Percentiles rank a stretch among this genome's conserved stretches.
phyloP scores from a whole-genome alignment of 2,113 vertebrate species.

The Ginglymostoma cirratum region DNA sequence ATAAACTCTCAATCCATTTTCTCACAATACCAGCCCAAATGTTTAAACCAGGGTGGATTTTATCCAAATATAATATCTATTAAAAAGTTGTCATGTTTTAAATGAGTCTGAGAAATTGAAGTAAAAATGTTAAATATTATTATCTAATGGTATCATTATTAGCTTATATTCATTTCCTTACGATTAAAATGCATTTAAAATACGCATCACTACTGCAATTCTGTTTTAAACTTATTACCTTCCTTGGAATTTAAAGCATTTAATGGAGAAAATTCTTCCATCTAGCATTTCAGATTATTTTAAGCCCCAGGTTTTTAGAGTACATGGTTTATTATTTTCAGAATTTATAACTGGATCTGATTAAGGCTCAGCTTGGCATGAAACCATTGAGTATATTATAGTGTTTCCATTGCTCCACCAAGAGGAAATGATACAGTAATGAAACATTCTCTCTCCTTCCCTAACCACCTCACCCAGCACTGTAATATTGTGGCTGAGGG shows the following conservation, averaged over 20 bases:
- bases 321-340: slow-evolving; percentile 30
- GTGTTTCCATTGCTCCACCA: background rate
- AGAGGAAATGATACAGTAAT: background rate
- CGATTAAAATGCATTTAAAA: background rate
- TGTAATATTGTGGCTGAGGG: background rate
- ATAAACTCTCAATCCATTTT: background rate
- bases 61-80: background rate
- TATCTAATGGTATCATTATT: background rate
- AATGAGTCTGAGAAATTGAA: background rate
- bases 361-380: background rate
- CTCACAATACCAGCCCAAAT: background rate
- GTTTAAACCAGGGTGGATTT: background rate
- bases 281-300: slow-evolving; percentile 25
- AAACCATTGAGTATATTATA: background rate
- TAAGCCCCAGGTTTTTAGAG: background rate
- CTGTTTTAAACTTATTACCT: slow-evolving; percentile 21
- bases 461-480: background rate
- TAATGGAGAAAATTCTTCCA: background rate
- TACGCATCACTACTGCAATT: background rate
- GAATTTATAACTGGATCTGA: slow-evolving; percentile 22
- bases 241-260: slow-evolving; percentile 8
- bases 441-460: background rate
- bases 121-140: background rate
- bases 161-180: background rate
- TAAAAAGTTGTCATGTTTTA: background rate